Conservation (phyloP, 2,888 invertebrate genomes). For the Cyaniris semiargus region DNA sequence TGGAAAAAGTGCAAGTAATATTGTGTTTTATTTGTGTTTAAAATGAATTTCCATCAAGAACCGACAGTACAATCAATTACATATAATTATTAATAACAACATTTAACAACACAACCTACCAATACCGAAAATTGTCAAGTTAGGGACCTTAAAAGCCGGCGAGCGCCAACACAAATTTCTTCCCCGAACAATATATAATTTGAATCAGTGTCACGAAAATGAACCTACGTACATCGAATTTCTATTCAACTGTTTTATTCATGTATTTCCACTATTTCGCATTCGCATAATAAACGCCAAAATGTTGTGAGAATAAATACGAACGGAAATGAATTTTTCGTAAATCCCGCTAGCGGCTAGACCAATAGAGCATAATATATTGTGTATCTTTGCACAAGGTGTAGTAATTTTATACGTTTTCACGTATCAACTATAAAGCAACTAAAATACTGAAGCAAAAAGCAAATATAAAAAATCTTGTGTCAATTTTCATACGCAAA, state of each 20-base stretch:
- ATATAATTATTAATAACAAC: too few species aligned
- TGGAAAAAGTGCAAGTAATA: too few species aligned
- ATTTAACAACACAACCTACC: not conserved
- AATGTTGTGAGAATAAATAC: not conserved
- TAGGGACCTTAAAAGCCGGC: not conserved
- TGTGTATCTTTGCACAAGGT: conserved; percentile 22
- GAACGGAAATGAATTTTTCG: not conserved
- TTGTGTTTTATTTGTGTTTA: too few species aligned
- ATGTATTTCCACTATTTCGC: not conserved
- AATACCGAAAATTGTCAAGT: not conserved
- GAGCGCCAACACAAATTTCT: not conserved
- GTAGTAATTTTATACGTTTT: not conserved
- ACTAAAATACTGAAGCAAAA: conserved; percentile 23
- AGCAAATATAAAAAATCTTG: conserved; percentile 30
- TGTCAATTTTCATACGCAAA: conserved; percentile 31
- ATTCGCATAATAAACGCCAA: not conserved
- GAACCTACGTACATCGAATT: not conserved
- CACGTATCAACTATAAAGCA: conserved; percentile 21
- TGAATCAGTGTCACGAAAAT: conserved; percentile 2
- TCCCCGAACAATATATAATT: conserved; percentile 9
- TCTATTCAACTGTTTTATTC: too few species aligned
- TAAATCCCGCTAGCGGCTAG: not conserved
- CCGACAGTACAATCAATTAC: too few species aligned
- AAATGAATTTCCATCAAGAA: too few species aligned
- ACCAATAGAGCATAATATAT: not conserved